Conservation (phyloP, 2,888 invertebrate genomes). For the Epinotia nisella region DNA sequence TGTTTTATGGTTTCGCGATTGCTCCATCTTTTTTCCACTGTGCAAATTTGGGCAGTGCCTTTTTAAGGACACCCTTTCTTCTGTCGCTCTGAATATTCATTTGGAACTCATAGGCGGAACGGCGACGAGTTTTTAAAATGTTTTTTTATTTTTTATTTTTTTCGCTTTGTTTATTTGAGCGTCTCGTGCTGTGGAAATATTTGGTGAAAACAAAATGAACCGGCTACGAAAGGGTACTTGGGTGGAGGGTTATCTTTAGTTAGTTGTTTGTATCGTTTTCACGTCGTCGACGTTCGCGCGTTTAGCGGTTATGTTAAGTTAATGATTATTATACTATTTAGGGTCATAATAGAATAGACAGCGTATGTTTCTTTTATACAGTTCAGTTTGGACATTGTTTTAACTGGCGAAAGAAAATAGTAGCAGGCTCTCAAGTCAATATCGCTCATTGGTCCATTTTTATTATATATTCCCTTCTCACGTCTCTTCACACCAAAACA, state of each 20-base stretch:
- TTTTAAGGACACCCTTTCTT: constrained; percentile 76
- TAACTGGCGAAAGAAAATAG: too few species aligned
- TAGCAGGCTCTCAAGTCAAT: too few species aligned
- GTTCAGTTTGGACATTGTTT: too few species aligned
- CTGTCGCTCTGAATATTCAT: constrained; percentile 81
- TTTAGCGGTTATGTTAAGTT: too few species aligned
- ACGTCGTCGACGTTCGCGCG: too few species aligned
- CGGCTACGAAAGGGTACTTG: constrained; percentile 54
- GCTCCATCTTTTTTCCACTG: constrained; percentile 65
- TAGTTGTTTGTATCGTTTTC: background rate
- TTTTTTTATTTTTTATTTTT: constrained; percentile 68
- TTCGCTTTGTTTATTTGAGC: constrained; percentile 66
- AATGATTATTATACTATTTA: too few species aligned
- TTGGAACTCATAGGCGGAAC: constrained; percentile 77
- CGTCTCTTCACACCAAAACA: too few species aligned
- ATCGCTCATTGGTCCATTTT: too few species aligned
- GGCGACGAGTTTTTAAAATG: constrained; percentile 75
- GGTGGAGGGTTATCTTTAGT: constrained; percentile 48
- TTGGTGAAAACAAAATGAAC: constrained; percentile 58
- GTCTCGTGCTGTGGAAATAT: constrained; percentile 68
- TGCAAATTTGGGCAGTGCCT: constrained; percentile 69
- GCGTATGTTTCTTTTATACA: too few species aligned
- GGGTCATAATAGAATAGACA: too few species aligned
- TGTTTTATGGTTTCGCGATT: constrained; percentile 79
- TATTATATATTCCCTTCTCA: too few species aligned